phyloP scores from a whole-genome alignment of 2,888 invertebrate species.

The Rhaphigaster nebulosa region DNA sequence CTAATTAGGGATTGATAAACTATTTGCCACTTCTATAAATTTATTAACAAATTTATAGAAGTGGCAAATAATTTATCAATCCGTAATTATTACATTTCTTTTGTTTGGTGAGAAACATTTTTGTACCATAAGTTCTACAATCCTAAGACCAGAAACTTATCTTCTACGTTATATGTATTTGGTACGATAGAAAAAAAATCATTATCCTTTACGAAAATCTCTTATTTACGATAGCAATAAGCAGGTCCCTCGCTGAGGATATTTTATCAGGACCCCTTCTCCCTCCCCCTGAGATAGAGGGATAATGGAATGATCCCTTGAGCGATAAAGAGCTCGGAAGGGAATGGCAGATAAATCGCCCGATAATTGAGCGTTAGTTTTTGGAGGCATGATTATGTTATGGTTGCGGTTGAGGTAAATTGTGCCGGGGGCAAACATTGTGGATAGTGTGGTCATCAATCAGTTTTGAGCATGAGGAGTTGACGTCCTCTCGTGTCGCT shows the following conservation, averaged over 20 bases:
- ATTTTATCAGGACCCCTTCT: background rate
- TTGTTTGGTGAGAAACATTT: no score
- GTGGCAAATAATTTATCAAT: no score
- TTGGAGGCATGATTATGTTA: background rate
- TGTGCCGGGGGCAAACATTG: background rate
- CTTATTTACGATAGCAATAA: slow-evolving; percentile 5
- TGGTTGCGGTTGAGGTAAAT: no score
- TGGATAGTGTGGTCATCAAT: background rate
- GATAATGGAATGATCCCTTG: background rate
- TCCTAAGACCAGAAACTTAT: no score
- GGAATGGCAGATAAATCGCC: background rate
- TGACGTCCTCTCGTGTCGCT: background rate
- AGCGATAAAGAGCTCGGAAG: background rate
- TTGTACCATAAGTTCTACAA: no score
- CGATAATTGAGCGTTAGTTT: background rate
- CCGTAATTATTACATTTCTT: no score
- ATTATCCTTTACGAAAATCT: background rate
- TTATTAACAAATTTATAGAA: no score
- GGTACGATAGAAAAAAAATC: background rate
- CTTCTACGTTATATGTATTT: background rate
- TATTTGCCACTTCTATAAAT: no score
- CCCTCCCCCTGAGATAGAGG: no score
- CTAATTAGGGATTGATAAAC: no score
- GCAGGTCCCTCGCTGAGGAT: background rate
- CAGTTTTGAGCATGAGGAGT: background rate